Evolutionary conservation across 2,888 invertebrate genomes (phyloP).

Genomic region (Lasioglossum morio): DNA sequence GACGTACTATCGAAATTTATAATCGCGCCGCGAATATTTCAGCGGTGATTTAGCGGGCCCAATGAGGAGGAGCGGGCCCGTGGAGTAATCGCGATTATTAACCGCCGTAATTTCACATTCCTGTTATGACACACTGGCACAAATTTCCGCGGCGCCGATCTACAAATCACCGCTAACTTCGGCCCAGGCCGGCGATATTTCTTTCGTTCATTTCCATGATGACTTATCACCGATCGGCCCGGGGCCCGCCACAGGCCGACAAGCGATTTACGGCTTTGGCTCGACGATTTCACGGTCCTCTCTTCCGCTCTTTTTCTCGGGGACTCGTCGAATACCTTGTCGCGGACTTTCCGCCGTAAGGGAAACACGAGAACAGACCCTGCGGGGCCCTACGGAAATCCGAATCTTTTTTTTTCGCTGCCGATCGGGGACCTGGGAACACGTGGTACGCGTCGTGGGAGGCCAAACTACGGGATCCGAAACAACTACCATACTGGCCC

Average conservation of each 20-base stretch:
- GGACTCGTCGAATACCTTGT: background rate
- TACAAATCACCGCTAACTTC: constrained; percentile 57
- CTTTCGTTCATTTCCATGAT: constrained; percentile 46
- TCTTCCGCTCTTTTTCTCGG: background rate
- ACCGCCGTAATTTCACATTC: constrained; percentile 44
- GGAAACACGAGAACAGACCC: constrained; percentile 33
- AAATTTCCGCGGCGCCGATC: constrained; percentile 55
- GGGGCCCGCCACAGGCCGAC: background rate
- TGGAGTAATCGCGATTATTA: constrained; percentile 49
- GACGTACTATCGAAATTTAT: constrained; percentile 53
- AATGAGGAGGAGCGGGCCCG: constrained; percentile 3
- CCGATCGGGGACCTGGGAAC: background rate
- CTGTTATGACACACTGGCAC: constrained; percentile 60
- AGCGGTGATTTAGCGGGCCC: constrained; percentile 54
- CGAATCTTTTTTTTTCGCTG: constrained; percentile 17
- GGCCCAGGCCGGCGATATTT: constrained; percentile 31
- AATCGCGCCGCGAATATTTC: constrained; percentile 50
- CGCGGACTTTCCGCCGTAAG: background rate
- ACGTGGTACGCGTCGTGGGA: constrained; percentile 25
- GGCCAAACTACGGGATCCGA: background rate
- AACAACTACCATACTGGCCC: background rate
- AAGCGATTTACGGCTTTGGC: constrained; percentile 44
- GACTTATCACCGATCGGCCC: constrained; percentile 51
- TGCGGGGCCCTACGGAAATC: constrained; percentile 2
- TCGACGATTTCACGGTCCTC: background rate